Conservation (phyloP, 2,888 invertebrate genomes). For the Acrobasis suavella region DNA sequence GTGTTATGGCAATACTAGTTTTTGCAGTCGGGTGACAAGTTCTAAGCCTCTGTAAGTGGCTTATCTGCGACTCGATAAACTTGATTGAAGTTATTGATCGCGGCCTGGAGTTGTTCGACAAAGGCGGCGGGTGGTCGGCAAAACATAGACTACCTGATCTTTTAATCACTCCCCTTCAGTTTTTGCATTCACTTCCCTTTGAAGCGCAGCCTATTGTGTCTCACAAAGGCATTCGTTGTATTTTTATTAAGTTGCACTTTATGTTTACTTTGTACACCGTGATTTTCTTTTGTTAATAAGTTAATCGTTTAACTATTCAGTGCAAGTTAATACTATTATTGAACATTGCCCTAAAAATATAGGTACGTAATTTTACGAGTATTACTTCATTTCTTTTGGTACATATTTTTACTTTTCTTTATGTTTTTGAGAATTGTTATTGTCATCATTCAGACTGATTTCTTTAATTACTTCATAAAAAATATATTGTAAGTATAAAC, state of each 20-base stretch:
- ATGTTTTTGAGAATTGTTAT: too few species aligned
- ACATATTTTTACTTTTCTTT: background rate
- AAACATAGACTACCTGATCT: constrained; percentile 60
- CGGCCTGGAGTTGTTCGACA: constrained; percentile 25
- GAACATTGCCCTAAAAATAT: background rate
- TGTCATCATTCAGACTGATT: too few species aligned
- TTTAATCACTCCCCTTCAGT: constrained; percentile 59
- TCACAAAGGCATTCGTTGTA: background rate
- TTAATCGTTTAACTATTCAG: background rate
- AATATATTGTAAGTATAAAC: too few species aligned
- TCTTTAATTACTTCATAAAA: too few species aligned
- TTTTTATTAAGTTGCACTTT: constrained; percentile 14
- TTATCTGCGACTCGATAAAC: constrained; percentile 19
- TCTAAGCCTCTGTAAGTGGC: constrained; percentile 17
- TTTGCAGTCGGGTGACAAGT: constrained; percentile 17
- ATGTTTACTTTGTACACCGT: constrained; percentile 1
- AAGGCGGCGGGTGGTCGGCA: constrained; percentile 41
- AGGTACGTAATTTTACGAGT: background rate
- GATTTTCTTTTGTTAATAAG: background rate
- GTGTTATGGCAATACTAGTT: constrained; percentile 19
- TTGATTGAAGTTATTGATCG: constrained; percentile 22
- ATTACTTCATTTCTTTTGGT: background rate
- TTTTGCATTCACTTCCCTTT: constrained; percentile 43
- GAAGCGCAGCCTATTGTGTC: constrained; percentile 23
- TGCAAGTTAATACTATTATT: background rate